Conservation (phyloP, 2,888 invertebrate genomes). For the Chrysolina oricalcia region DNA sequence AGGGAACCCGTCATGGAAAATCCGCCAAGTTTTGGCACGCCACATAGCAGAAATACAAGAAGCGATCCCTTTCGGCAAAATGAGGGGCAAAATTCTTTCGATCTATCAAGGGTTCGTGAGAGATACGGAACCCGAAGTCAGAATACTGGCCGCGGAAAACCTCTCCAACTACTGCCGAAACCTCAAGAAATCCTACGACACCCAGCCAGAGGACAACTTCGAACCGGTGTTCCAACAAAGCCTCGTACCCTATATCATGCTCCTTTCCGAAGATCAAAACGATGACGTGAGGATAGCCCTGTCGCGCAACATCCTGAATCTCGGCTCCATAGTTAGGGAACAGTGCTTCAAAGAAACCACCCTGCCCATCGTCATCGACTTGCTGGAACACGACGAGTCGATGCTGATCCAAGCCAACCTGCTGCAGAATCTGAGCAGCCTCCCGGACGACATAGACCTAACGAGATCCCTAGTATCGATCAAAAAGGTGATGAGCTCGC, state of each 20-base stretch:
- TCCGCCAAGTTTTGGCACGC: slow-evolving; percentile 62
- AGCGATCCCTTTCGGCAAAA: slow-evolving; percentile 56
- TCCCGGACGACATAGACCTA: slow-evolving; percentile 64
- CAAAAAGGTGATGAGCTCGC: slow-evolving; percentile 62
- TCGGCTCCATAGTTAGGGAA: slow-evolving; percentile 61
- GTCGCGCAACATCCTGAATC: slow-evolving; percentile 61
- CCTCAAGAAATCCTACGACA: slow-evolving; percentile 60
- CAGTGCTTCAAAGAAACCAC: slow-evolving; percentile 64
- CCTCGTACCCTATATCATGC: slow-evolving; percentile 61
- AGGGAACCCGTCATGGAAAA: slow-evolving; percentile 65
- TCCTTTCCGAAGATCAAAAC: slow-evolving; percentile 59
- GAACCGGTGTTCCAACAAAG: slow-evolving; percentile 63
- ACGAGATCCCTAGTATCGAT: slow-evolving; percentile 60
- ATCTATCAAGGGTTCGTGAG: slow-evolving; percentile 63
- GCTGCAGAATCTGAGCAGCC: slow-evolving; percentile 64
- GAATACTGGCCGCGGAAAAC: slow-evolving; percentile 61
- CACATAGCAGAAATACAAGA: slow-evolving; percentile 61
- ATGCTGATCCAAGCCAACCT: slow-evolving; percentile 65
- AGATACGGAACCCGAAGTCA: slow-evolving; percentile 64
- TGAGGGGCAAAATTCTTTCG: slow-evolving; percentile 59
- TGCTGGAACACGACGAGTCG: slow-evolving; percentile 63
- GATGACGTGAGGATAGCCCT: slow-evolving; percentile 64
- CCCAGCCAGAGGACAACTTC: slow-evolving; percentile 57
- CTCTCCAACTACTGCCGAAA: slow-evolving; percentile 60
- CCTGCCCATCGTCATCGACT: slow-evolving; percentile 62